Base-by-base conservation (phyloP, 2,797 vertebrate genomes). In the Pyrocephalus nanus region DNA sequence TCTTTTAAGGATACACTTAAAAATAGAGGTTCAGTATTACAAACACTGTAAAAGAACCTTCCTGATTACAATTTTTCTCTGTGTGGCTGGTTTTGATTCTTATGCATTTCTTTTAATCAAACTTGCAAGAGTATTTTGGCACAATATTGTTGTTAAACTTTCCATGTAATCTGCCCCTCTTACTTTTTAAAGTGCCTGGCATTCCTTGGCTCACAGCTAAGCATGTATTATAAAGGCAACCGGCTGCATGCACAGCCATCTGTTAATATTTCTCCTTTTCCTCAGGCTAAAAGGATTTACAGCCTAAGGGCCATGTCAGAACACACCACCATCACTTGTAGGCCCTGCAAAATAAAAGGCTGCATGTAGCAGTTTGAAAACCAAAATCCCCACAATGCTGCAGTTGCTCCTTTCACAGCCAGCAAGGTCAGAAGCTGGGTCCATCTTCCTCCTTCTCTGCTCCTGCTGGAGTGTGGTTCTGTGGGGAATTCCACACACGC, bases 171-270 rank as follows among this genome's bases (percentile, higher is more conserved):
- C 54, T 50, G 12, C 11, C 36, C 67, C 70, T 86, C 86, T 62
- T 55, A 45, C 61, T 82, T 95, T 95, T 94, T 73, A 3, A 92
- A 90, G 69, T 84, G 91, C 76, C 55, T 90, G 54, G 58, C 82
- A 93, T 92, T 95, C 85, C 76, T 88, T 91, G 92, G 82, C 73
- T 91, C 66, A 30, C 51, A 80, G 61, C 26, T 85, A 87, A 47
- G 26, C 14, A 9, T 36, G 55, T 50, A 72, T 53, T 58, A 65
- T 43, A 81, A 85, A 86, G 82, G 48, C 80, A 92, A 90, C 62
- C 53, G 71, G 79, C 75, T 82, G 81, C 65, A 54, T 15, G 34
- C 64, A 77, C 42, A 74, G 38, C 73, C 76, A 95, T 81, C 92
- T 92, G 80, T 84, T 89, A 71, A 11, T 71, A 88, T 23, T 93